Evolutionary conservation across 2,113 vertebrate species (phyloP), one percentile per base, ranked within the genome.

Genomic region (Psettodes erumei): DNA sequence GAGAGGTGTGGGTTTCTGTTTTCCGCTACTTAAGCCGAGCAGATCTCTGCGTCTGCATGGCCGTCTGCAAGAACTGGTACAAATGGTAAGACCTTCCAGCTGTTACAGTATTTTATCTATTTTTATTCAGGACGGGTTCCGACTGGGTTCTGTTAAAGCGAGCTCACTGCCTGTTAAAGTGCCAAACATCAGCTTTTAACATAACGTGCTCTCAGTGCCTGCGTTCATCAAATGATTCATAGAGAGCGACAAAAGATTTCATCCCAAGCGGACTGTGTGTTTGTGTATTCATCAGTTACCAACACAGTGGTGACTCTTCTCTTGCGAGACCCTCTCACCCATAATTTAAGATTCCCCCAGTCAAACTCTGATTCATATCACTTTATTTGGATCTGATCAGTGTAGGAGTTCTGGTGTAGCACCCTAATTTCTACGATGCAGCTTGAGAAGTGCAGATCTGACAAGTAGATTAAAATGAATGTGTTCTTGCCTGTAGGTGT

Each of bases 31-130:
- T 99, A 84, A 96, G 94, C 69, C 96, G 96, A 86, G 94, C 95
- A 77, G 97, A 99, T 92, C 96, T 99, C 61, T 98, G 97, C 82
- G 93, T 98, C 85, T 99, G 98, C 93, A 99, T 99, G 98, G 96
- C 96, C 33, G 97, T 99, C 91, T 99, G 97, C 95, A 99, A 97
- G 94, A 97, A 96, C 87, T 99, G 97, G 98, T 97, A 98, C 94
- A 98, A 98, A 94, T 99, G 98, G 98, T 99, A 94, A 98, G 96
- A 93, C 1, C 21, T 25, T 1, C 27, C 1, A 8, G 13, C 0
- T 13, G 1, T 38, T 21, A 38, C n/a, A n/a, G n/a, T n/a, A n/a
- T n/a, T 28, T 25, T 28, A 9, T 40, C 8, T 5, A 3, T 48
- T 30, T 47, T 53, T 23, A 13, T 58, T 37, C 9, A 1, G 16